Percentiles rank a stretch among this genome's conserved stretches.
Conservation (phyloP, 2,113 vertebrate species). For the Cisticola juncidis region DNA sequence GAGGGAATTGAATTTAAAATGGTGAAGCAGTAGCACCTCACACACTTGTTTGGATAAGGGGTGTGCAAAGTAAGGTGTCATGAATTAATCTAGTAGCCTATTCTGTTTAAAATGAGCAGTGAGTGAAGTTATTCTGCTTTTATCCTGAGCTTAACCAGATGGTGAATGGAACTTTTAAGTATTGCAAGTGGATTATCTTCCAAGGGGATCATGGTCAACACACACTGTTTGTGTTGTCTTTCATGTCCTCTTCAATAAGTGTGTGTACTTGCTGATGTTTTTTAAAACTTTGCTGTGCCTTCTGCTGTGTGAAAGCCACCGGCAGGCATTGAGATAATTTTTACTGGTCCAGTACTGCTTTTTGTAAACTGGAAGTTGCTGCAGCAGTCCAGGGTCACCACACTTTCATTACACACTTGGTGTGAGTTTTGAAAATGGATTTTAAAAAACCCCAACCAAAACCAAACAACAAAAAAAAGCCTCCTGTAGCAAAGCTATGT, state of each 20-base stretch:
- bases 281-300: slow-evolving; percentile 65
- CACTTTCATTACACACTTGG: background rate
- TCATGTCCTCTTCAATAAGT: slow-evolving; percentile 53
- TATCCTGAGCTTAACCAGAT: background rate
- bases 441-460: background rate
- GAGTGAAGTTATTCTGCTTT: slow-evolving; percentile 24
- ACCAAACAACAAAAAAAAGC: background rate
- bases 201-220: slow-evolving; percentile 24
- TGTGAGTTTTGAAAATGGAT: slow-evolving; percentile 55
- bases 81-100: slow-evolving; percentile 14
- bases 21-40: slow-evolving; percentile 59
- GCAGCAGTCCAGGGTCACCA: background rate
- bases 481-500: slow-evolving; percentile 47
- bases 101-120: slow-evolving; percentile 50
- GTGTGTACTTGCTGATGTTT: slow-evolving; percentile 68
- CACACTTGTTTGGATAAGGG: slow-evolving; percentile 54
- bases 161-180: slow-evolving; percentile 27
- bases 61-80: background rate
- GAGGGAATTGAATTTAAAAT: slow-evolving; percentile 7
- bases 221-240: background rate
- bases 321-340: slow-evolving; percentile 40
- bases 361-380: slow-evolving; percentile 32
- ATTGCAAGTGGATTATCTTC: background rate
- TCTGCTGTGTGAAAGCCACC: slow-evolving; percentile 46
- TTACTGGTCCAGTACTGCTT: slow-evolving; percentile 18